Base-by-base conservation (phyloP, 2,888 invertebrate species). In the Andrena marginata region DNA sequence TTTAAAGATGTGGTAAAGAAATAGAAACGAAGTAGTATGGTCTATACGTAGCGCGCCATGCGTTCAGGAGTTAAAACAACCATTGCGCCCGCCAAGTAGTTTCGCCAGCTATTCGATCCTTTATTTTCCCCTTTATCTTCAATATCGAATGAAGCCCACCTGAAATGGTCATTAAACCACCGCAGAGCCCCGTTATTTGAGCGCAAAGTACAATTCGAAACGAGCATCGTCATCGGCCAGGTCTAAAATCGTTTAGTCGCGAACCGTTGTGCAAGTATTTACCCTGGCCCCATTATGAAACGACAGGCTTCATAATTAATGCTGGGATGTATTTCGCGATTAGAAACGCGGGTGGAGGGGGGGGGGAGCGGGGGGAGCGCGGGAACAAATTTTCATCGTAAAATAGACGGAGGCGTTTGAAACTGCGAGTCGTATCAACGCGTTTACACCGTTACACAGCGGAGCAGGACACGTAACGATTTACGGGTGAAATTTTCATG, bases 241-340 rank as follows among this genome's bases (percentile, higher is more conserved):
- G 51, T 48, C 70, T 67, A 76, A 68, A 82, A 85, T 85, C 74
- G 75, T 87, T 80, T 77, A 69, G 67, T 48, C 73, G 72, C 54
- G 54, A 49, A 49, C 67, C 23, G 77, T 86, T 78, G 72, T 80
- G 67, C 71, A 63, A 71, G 68, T 82, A 82, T 86, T 80, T 86
- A 82, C 82, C 82, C 75, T 80, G 62, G 60, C 76, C 16, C 76
- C 76, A 68, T 80, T 80, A 49, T 78, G 59, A 63, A 85, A 74
- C 73, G 75, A 70, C 78, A 60, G 75, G 35, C 49, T 60, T 72
- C 67, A 71, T 78, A 85, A 82, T 86, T 82, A 86, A 85, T 86
- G 77, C 79, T 78, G 80, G 56, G 65, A 73, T 82, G 85, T 77
- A 77, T 78, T 82, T 79, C 65, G 68, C 77, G 86, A 86, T 81